These are phyloP conservation scores for Archips xylosteana DNA, from an alignment of 2,888 invertebrate genomes.

Conservation along the genomic window DNA sequence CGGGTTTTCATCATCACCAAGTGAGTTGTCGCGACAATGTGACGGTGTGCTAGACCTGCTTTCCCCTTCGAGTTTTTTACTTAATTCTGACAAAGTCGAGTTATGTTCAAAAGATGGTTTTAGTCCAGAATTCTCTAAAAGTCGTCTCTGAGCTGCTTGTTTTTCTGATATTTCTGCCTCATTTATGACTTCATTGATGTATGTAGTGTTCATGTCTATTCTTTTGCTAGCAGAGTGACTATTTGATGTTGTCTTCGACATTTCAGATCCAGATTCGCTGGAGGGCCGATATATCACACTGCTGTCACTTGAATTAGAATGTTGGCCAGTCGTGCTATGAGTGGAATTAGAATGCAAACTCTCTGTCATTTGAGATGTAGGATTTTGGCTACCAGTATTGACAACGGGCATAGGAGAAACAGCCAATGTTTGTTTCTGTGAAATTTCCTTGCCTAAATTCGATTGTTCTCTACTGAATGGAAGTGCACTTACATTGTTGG, in stretches of 20 bases:
- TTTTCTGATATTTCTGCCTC: conserved; percentile 83
- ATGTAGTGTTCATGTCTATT: conserved; percentile 81
- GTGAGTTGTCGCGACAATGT: conserved; percentile 82
- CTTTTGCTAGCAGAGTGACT: conserved; percentile 80
- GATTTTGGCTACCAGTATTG: conserved; percentile 63
- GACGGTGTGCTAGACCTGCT: conserved; percentile 80
- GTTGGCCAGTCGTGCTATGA: conserved; percentile 88
- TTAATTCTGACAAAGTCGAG: conserved; percentile 69
- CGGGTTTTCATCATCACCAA: conserved; percentile 89
- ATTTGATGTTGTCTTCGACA: conserved; percentile 74
- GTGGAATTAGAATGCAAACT: conserved; percentile 87
- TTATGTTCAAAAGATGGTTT: conserved; percentile 70
- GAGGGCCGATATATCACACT: conserved; percentile 91
- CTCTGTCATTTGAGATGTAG: conserved; percentile 87
- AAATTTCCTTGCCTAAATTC: conserved; percentile 80
- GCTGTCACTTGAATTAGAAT: conserved; percentile 90
- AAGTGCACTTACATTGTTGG: conserved; percentile 79
- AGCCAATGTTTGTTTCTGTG: conserved; percentile 84
- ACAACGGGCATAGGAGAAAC: conserved; percentile 91
- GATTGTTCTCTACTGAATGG: conserved; percentile 82
- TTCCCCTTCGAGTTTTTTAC: conserved; percentile 64
- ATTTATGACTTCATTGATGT: conserved; percentile 82
- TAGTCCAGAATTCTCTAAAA: conserved; percentile 59
- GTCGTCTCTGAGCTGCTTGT: conserved; percentile 74
- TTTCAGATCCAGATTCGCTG: conserved; percentile 89